Percentiles rank a stretch among this genome's conserved stretches.
phyloP scores from a whole-genome alignment of 1,140 invertebrate species.

The Phenacoccus solenopsis region DNA sequence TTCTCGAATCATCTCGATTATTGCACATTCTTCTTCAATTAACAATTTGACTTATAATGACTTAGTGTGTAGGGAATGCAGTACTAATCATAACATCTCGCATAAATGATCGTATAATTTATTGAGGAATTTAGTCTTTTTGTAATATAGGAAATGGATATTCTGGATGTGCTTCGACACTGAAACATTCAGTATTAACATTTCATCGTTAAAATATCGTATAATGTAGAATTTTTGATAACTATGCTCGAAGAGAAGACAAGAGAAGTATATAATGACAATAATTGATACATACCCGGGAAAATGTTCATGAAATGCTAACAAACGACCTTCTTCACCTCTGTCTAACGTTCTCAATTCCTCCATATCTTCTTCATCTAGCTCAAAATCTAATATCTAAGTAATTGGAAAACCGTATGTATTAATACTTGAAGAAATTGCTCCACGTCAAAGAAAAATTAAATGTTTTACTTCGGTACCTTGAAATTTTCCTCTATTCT shows the following conservation, averaged over 20 bases:
- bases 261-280: background rate
- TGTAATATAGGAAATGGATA: conserved; percentile 18
- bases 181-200: conserved; percentile 7
- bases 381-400: conserved; percentile 42
- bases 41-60: no score
- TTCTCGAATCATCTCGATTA: no score
- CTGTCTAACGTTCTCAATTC: conserved; percentile 39
- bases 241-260: background rate
- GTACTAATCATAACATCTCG: no score
- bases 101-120: background rate
- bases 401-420: conserved; percentile 18
- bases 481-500: conserved; percentile 45
- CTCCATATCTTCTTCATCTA: conserved; percentile 39
- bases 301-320: conserved; percentile 34
- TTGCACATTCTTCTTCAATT: no score
- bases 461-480: no score
- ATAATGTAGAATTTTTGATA: background rate
- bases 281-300: background rate
- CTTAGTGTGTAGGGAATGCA: no score
- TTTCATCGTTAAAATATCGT: background rate
- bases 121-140: background rate
- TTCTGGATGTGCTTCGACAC: conserved; percentile 21
- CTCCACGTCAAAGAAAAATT: background rate
- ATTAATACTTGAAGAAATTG: background rate
- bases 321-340: conserved; percentile 40